A percentile compares a stretch with the other conserved stretches of the same genome.
Conservation (phyloP, 2,888 invertebrate species). For the Rhodophaea formosa region DNA sequence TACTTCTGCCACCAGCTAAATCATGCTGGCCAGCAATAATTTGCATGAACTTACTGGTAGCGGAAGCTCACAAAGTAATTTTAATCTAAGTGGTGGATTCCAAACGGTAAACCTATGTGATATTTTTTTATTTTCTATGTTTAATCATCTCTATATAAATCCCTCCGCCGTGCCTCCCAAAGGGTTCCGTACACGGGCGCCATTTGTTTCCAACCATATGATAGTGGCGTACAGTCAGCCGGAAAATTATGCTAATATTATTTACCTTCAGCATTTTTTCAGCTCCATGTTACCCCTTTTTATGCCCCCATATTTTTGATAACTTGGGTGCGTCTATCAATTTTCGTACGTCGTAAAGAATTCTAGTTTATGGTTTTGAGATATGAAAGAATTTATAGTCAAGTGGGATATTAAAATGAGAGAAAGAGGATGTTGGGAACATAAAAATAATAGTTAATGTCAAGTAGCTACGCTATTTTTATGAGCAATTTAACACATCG, state of each 20-base stretch:
- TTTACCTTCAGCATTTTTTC: conserved; percentile 21
- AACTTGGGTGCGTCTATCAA: conserved; percentile 9
- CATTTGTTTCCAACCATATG: conserved; percentile 33
- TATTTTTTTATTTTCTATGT: neutral
- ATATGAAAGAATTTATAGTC: neutral
- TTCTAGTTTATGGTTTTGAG: conserved; percentile 12
- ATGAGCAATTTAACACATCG: no score
- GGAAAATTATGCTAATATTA: conserved; percentile 47
- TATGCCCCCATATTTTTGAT: conserved; percentile 15
- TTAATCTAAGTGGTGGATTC: no score
- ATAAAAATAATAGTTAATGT: neutral
- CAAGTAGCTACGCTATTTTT: neutral
- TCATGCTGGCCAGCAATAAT: no score
- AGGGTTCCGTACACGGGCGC: conserved; percentile 9
- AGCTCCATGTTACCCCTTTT: conserved; percentile 13
- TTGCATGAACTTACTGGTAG: no score
- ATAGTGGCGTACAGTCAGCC: conserved; percentile 42
- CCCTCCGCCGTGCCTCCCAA: neutral
- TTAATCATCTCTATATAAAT: conserved; percentile 22
- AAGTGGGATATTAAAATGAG: neutral
- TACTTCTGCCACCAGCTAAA: no score
- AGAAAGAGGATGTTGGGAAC: neutral
- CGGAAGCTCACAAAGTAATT: no score
- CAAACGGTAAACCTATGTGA: no score
- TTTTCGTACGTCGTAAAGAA: conserved; percentile 8